Base-by-base conservation (phyloP, 1,140 invertebrate genomes). In the Conopomorpha cramerella region DNA sequence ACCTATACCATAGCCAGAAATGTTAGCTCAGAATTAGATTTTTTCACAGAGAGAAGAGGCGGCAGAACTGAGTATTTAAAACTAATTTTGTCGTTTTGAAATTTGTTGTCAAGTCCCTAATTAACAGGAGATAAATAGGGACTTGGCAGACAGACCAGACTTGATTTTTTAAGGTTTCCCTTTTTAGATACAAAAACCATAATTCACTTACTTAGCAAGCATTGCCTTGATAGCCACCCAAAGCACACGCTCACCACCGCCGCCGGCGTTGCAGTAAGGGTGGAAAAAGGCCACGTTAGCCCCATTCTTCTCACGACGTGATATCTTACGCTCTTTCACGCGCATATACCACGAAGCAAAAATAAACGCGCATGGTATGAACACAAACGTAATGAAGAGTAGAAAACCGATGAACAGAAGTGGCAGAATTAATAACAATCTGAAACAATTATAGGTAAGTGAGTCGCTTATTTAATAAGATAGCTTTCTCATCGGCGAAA, bases 241-340 rank as follows among this genome's bases (percentile, higher is more conserved):
- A n/a, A 99, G 73, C 3, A 99, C 97, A 62, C 96, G 82, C 79
- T 99, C 98, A 4, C 98, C 97, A 1, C 98, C 97, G 17, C 97
- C 98, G 0, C 96, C 96, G 8, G 93, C 92, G 84, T 97, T 96
- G 57, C 95, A 98, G 59, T 98, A 98, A 0, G 96, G 96, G 78
- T 99, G 96, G 70, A 99, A 99, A 64, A 99, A 92, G 1, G 87
- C 96, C 33, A 98, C 81, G 30, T 82, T 80, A 0, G 74, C 72
- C 30, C 73, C 74, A 49, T 74, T 60, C 14, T 49, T 38, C 16
- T 65, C 55, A 0, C 66, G 32, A n/a, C 73, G 38, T 34, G 67
- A 40, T 30, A 66, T 41, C 36, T 79, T 79, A 0, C 73, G 47
- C 16, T 74, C 67, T 28, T 65, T 67, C 8, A 76, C 59, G 32